Base-by-base conservation (phyloP, 2,888 invertebrate genomes). In the Drosophila niveifrons region DNA sequence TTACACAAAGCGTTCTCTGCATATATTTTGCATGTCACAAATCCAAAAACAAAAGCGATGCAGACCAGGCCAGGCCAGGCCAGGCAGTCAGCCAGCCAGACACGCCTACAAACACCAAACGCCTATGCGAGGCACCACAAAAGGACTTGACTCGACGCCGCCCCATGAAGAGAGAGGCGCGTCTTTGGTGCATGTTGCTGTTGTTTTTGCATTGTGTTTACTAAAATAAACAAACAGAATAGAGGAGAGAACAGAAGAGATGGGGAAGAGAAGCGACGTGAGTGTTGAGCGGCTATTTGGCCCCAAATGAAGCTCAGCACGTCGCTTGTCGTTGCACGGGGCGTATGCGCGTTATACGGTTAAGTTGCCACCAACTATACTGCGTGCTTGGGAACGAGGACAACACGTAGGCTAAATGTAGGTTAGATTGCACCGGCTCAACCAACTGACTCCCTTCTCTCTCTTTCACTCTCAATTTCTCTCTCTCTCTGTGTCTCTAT, bases 11-110 rank as follows among this genome's bases (percentile, higher is more conserved):
- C 80, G 63, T 75, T 77, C 66, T 17, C 47, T 66, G 66, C 76
- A 81, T 74, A 74, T 66, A 81, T 83, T 80, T 78, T 59, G 53
- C 69, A 69, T 76, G 76, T 74, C 71, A 73, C 73, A 74, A 77
- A 77, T 77, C 31, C 36, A n/a, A 63, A 65, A 77, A 72, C 63
- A 70, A 72, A 70, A 64, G 36, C 41, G 31, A 28, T n/a, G 15
- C 11, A 58, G 51, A 47, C 66, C 36, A 36, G n/a, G 6, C 18
- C 11, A 58, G 61, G 50, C 63, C 34, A 36, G n/a, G 6, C 34
- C 31, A 50, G 44, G 47, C 75, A 61, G 55, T 65, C 2, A 2
- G 55, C 67, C 2, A n/a, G 34, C 51, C 75, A 39, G n/a, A 34
- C 51, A 71, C 71, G 75, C 75, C 67, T 59, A 36, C 36, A 4